Conservation (phyloP, 2,888 invertebrate genomes). For the Argyresthia albistria region DNA sequence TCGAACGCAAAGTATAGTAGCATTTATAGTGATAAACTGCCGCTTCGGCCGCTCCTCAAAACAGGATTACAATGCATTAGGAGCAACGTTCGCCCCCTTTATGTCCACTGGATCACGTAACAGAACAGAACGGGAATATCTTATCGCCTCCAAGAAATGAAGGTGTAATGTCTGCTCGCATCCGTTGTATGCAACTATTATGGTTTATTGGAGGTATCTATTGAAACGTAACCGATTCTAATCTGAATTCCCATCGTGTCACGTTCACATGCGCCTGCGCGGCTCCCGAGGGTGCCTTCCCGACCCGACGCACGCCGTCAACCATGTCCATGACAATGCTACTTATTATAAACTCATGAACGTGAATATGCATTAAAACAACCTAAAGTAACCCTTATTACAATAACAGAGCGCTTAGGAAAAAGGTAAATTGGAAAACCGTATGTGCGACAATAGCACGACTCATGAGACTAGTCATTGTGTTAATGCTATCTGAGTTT, state of each 20-base stretch:
- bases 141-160: background rate
- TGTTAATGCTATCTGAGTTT: background rate
- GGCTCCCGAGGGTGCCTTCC: constrained; percentile 18
- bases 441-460: background rate
- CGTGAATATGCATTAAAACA: background rate
- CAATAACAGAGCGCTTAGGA: background rate
- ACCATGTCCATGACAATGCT: constrained; percentile 58
- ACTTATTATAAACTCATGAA: constrained; percentile 29
- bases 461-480: constrained; percentile 1
- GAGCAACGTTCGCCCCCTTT: background rate
- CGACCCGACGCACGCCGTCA: too few species aligned
- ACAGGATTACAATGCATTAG: background rate
- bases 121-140: background rate
- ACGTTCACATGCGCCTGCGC: constrained; percentile 37
- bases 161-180: background rate
- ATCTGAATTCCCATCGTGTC: constrained; percentile 54
- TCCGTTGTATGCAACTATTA: constrained; percentile 18
- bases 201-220: constrained; percentile 40
- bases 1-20: too few species aligned
- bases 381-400: background rate
- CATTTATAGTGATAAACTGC: background rate
- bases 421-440: background rate
- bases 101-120: background rate
- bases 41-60: background rate
- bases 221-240: constrained; percentile 40